Base-by-base conservation (phyloP, 2,797 vertebrate species). In the Furcifer pardalis region DNA sequence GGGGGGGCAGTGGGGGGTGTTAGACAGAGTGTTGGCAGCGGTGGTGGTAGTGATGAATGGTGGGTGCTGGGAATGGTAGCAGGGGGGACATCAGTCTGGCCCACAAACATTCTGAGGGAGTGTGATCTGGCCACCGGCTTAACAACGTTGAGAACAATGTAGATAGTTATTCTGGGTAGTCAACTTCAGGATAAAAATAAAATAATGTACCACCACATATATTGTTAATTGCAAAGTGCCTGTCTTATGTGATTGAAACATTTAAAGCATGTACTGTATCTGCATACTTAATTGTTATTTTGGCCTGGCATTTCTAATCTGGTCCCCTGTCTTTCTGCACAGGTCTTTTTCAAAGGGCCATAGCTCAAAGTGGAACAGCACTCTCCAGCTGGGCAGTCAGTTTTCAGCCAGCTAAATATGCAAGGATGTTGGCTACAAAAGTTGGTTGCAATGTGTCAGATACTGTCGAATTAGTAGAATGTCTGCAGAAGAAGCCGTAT, bases 341-440 rank as follows among this genome's bases (percentile, higher is more conserved):
- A 99, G 99, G 99, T 90, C 97, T 99, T 86, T 99, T 99, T 95
- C 99, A 99, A 95, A 97, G 99, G 93, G 99, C 99, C 89, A 99
- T 99, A 86, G 98, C 98, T 93, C 98, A 99, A 96, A 99, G 99
- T 10, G 99, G 99, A 93, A 97, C 98, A 13, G 99, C 99, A 59
- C 95, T 99, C 87, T 99, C 99, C 93, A 99, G 99, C 94, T 99
- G 99, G 99, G 98, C 99, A 8, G 98, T 99, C 86, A 99, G 98
- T 89, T 99, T 99, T 84, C 98, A 99, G 93, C 99, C 99, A 72
- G 98, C 98, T 89, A 99, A 99, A 93, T 99, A 99, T 0, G 98
- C 99, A 81, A 97, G 98, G 81, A 98, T 99, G 96, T 94, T 99
- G 95, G 99, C 98, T 89, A 97, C 97, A 44, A 99, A 99, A 94